Evolutionary conservation across 2,113 vertebrate species (phyloP).

Genomic region (Odobenus rosmarus): DNA sequence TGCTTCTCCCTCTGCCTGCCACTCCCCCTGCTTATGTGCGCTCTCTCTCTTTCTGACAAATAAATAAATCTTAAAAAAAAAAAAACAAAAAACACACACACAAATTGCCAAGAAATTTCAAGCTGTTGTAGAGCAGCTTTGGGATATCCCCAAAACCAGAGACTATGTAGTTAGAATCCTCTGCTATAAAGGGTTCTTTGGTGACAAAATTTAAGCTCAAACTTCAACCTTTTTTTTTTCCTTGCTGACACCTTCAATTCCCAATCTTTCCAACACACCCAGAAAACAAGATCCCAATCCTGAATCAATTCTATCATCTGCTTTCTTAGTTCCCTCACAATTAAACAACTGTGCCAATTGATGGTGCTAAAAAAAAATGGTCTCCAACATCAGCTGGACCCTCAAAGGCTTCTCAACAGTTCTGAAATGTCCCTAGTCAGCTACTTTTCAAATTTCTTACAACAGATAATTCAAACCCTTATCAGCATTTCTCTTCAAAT

Average conservation of each 20-base stretch:
- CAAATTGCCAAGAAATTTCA: not conserved
- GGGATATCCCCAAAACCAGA: not conserved
- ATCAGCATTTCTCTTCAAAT: conserved; percentile 26
- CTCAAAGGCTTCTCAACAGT: not conserved
- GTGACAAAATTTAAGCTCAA: not conserved
- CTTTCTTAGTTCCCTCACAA: not conserved
- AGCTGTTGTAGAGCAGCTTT: not conserved
- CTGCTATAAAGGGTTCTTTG: not conserved
- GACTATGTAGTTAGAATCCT: not conserved
- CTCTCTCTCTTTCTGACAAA: no score
- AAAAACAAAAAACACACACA: not conserved
- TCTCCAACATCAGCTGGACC: not conserved
- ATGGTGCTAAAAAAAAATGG: not conserved
- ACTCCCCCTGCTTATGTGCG: no score
- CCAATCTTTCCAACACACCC: not conserved
- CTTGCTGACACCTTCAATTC: not conserved
- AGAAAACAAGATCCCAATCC: conserved; percentile 18
- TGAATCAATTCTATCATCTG: not conserved
- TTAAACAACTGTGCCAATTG: not conserved
- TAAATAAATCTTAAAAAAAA: no score
- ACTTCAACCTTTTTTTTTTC: not conserved
- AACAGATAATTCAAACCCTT: not conserved
- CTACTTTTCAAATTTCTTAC: not conserved
- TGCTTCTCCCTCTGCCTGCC: no score
- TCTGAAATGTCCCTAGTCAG: not conserved